A percentile compares a stretch with the other conserved stretches of the same genome.
These are phyloP conservation scores for Rhinolophus sinicus DNA, from an alignment of 2,113 vertebrate species.

Conservation along the genomic window DNA sequence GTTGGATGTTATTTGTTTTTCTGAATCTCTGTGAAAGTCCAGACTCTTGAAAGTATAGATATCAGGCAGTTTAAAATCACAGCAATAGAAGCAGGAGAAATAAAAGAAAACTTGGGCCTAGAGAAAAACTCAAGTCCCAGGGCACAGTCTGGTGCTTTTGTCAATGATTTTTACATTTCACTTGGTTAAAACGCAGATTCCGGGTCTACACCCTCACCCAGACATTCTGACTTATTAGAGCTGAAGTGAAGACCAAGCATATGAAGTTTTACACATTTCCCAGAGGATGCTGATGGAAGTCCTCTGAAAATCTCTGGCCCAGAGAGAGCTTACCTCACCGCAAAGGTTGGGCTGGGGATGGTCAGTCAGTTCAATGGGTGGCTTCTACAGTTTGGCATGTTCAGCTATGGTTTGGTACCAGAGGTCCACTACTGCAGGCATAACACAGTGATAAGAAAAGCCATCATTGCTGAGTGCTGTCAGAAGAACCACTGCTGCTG, in stretches of 20 bases:
- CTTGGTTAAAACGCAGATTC: neutral
- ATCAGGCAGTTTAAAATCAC: constrained; percentile 14
- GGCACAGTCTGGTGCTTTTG: neutral
- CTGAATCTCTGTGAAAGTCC: neutral
- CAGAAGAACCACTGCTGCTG: neutral
- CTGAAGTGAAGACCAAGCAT: neutral
- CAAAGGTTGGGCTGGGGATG: neutral
- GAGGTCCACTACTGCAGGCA: neutral
- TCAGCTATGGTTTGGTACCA: neutral
- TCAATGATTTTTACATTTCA: constrained; percentile 22
- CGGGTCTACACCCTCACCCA: neutral
- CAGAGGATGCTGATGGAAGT: neutral
- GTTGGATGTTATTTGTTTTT: neutral
- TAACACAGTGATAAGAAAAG: neutral
- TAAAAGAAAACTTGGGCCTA: neutral
- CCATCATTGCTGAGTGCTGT: neutral
- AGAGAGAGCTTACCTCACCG: neutral
- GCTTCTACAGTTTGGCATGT: neutral
- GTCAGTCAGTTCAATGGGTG: neutral
- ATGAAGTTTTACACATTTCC: neutral
- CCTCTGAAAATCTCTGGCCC: neutral
- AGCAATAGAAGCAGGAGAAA: neutral
- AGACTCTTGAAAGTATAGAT: neutral
- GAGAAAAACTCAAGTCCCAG: neutral
- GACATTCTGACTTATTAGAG: neutral